Evolutionary conservation across 1,140 invertebrate species (phyloP), one percentile per base, ranked within the genome.

Genomic region (Danaus plexippus): DNA sequence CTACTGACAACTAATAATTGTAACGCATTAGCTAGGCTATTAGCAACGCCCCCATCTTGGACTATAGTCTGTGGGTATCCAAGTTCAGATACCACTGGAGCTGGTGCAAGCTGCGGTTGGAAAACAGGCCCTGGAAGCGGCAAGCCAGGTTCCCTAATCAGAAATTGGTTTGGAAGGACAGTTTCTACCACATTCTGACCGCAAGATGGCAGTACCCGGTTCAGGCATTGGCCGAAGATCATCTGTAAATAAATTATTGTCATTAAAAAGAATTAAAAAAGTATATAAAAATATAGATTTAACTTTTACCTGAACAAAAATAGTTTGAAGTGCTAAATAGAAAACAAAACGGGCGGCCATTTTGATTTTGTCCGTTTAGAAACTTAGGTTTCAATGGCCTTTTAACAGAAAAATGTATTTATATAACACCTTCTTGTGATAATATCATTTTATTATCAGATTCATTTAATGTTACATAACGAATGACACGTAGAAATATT

Each of bases 1-100:
- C 73, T 85, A 63, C 81, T 85, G 0, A 85, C 79, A 1, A 85
- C 75, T 8, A 85, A 50, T n/a, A 84, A 47, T 59, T 84, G 79
- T 13, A 85, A 47, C 7, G 81, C 74, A 57, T 82, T 80, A 0
- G 75, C 81, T 13, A 85, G 52, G 40, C 76, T 80, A 44, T 85
- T 82, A 4, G 79, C 77, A 2, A 85, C 75, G 8, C 76, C 73
- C 32, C 73, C 77, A 11, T 85, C 81, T 44, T 83, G 78, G 10
- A 83, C 73, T 1, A 83, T 69, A 0, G 77, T 80, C 1, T 77
- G 66, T 1, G 74, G 52, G 52, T 72, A 72, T 10, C 60, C 61
- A 4, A 63, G 18, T 22, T 63, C 61, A 22, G 70, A 65, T 41
- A 71, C 10, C 46, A 61, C 10, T 43, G 22, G 64, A 4, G 57